These are phyloP conservation scores for Enteromius afrohamiltoni DNA, from an alignment of 2,797 vertebrate species.

Conservation along the genomic window DNA sequence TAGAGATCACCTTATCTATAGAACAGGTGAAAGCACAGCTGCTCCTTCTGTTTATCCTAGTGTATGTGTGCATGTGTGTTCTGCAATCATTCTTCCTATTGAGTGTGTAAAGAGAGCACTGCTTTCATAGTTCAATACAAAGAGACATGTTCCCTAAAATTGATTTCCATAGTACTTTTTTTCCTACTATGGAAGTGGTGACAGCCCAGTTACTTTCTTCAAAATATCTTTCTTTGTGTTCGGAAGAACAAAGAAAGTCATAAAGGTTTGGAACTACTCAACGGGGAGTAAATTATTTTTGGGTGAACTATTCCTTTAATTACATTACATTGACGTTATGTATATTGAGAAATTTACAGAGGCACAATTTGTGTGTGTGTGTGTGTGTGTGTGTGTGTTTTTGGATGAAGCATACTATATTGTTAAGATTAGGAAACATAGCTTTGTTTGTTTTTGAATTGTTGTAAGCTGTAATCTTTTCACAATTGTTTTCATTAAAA, in stretches of 20 bases:
- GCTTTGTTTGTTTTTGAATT: slow-evolving; percentile 47
- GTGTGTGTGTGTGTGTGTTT: not conserved
- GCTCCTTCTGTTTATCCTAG: slow-evolving; percentile 24
- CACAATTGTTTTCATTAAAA: slow-evolving; percentile 33
- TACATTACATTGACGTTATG: not conserved
- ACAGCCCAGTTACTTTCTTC: too few species aligned
- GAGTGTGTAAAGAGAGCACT: not conserved
- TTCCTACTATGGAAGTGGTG: too few species aligned
- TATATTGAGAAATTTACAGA: not conserved
- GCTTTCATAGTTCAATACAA: slow-evolving; percentile 31
- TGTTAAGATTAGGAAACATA: slow-evolving; percentile 26
- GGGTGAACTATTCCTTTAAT: too few species aligned
- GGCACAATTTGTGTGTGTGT: not conserved
- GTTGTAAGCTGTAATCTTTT: slow-evolving; percentile 32
- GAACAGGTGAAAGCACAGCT: slow-evolving; percentile 49
- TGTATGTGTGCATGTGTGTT: slow-evolving; percentile 24
- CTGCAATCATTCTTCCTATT: slow-evolving; percentile 14
- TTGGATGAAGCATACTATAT: not conserved
- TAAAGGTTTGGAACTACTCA: too few species aligned
- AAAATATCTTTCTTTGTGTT: too few species aligned
- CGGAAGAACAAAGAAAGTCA: too few species aligned
- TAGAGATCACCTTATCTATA: slow-evolving; percentile 46
- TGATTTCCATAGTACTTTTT: too few species aligned
- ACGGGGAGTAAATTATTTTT: too few species aligned
- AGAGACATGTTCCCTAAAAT: slow-evolving; percentile 3